Base-by-base conservation (phyloP, 2,113 vertebrate species). In the Artemisiospiza belli region DNA sequence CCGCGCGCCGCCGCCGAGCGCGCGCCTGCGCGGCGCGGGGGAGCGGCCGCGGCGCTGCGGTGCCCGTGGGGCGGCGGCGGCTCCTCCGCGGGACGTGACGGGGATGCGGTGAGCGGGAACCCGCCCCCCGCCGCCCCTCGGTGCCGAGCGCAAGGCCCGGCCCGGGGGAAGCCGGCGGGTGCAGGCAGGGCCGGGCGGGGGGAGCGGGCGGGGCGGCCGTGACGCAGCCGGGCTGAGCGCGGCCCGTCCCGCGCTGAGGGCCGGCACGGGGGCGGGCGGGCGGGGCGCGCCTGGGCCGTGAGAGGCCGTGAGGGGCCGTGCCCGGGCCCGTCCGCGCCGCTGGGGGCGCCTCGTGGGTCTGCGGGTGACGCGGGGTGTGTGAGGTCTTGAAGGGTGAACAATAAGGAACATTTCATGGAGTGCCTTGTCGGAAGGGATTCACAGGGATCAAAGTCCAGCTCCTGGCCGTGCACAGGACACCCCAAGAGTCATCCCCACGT, bases 401-500 rank as follows among this genome's bases (percentile, higher is more conserved):
- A 0, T 33, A 12, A 35, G 43, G 67, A 58, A 11, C 31, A 2
- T 31, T 33, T 44, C 44, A 1, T 19, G 19, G 25, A 22, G 37
- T 9, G 37, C 13, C 11, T 16, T 35, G 15, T 47, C n/a, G 57
- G 57, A 47, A 63, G 24, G 33, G 10, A n/a, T 12, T 37, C 37
- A 4, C 15, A 2, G 61, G 52, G 37, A 13, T 73, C 28, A 14
- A 24, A 52, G 19, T 39, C 19, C 54, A 25, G 0, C 16, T 52
- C 44, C 39, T 30, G 39, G 19, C 52, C 28, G 23, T 14, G 28
- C 61, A 12, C 15, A 10, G 46, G 37, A 17, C 77, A 24, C 44
- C 19, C 22, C 27, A 1, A 4, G 68, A 30, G 28, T 59, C 33
- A 15, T 44, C 6, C 8, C 23, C 44, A 0, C 16, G 37, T 28